phyloP scores from a whole-genome alignment of 2,113 vertebrate species.

The Elephas maximus region DNA sequence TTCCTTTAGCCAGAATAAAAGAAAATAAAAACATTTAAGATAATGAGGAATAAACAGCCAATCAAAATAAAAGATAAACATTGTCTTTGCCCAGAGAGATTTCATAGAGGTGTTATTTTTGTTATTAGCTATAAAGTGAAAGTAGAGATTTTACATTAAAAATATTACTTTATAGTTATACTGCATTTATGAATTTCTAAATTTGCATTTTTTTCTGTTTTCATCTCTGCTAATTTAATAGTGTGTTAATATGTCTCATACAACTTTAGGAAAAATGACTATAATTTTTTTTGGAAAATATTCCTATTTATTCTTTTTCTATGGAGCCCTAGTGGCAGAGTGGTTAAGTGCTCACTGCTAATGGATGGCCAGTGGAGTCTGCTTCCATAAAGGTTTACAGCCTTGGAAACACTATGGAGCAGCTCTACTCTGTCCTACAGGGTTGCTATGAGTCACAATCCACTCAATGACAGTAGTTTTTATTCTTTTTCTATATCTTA shows the following conservation, averaged over 20 bases:
- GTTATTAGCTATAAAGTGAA: not conserved
- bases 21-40: conserved; percentile 36
- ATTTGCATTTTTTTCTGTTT: conserved; percentile 1
- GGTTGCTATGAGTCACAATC: too few species aligned
- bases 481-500: not conserved
- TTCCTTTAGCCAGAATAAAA: not conserved
- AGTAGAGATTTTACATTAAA: not conserved
- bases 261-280: not conserved
- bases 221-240: conserved; percentile 29
- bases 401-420: too few species aligned
- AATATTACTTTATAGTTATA: not conserved
- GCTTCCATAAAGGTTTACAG: too few species aligned
- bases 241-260: not conserved
- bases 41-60: conserved; percentile 10
- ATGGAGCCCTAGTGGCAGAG: too few species aligned
- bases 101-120: not conserved
- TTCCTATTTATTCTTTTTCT: not conserved
- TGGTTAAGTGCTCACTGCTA: too few species aligned
- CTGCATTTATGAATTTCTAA: not conserved
- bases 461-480: not conserved
- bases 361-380: too few species aligned
- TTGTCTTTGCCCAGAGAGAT: not conserved
- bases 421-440: too few species aligned
- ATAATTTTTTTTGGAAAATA: not conserved
- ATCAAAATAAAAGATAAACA: not conserved